These are phyloP conservation scores for Thryonomys swinderianus DNA, from an alignment of 2,113 vertebrate genomes.

Conservation along the genomic window DNA sequence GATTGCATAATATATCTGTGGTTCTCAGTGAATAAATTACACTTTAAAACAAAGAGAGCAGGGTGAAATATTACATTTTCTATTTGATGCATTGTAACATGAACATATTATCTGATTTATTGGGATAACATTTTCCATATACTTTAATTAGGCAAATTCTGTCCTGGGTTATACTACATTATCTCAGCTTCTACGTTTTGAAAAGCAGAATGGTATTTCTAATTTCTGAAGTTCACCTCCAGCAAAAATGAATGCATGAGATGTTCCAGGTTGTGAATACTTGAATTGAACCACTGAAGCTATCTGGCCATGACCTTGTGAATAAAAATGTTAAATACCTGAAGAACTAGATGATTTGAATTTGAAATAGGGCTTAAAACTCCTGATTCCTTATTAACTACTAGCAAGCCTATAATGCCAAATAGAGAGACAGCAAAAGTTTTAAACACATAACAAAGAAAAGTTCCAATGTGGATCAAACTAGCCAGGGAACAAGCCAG, in stretches of 20 bases:
- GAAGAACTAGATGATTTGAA: constrained; percentile 61
- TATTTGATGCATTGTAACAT: constrained; percentile 35
- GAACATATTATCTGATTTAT: constrained; percentile 62
- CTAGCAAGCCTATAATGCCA: constrained; percentile 13
- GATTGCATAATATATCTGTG: constrained; percentile 24
- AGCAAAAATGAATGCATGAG: constrained; percentile 30
- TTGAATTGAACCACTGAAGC: constrained; percentile 28
- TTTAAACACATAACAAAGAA: constrained; percentile 33
- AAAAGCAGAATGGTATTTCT: constrained; percentile 23
- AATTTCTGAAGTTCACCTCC: constrained; percentile 27
- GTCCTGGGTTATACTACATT: background rate
- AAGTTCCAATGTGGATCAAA: background rate
- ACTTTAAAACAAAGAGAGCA: constrained; percentile 64
- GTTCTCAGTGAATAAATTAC: constrained; percentile 60
- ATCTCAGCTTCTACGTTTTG: constrained; percentile 44
- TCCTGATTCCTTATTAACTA: constrained; percentile 32
- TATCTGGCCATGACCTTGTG: constrained; percentile 26
- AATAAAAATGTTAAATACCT: constrained; percentile 64
- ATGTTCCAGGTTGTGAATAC: background rate
- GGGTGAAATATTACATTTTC: constrained; percentile 52
- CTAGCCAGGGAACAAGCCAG: background rate
- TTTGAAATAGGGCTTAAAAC: constrained; percentile 54
- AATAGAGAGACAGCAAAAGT: background rate
- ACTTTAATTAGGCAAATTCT: constrained; percentile 62
- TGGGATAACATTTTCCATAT: constrained; percentile 29